phyloP scores from a whole-genome alignment of 2,113 vertebrate genomes.

The Alethe castanea region DNA sequence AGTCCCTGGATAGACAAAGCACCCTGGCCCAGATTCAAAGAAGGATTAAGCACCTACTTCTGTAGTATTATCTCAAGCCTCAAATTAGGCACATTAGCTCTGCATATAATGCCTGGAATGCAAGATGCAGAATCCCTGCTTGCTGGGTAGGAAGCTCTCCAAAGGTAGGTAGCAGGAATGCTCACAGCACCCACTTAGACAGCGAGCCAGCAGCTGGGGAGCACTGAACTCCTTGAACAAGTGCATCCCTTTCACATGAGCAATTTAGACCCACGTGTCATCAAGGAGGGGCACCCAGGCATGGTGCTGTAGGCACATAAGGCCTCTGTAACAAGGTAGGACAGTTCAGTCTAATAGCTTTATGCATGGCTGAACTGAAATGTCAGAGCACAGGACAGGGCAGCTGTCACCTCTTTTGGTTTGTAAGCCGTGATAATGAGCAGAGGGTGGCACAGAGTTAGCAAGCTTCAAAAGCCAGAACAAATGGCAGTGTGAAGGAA shows the following conservation, averaged over 20 bases:
- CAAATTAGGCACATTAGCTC: constrained; percentile 51
- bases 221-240: neutral
- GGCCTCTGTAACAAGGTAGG: neutral
- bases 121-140: neutral
- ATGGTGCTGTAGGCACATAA: neutral
- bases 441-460: neutral
- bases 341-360: neutral
- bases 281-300: neutral
- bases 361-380: neutral
- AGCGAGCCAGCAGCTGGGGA: neutral
- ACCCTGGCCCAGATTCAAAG: constrained; percentile 49
- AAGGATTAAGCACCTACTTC: constrained; percentile 62
- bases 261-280: neutral
- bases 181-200: fast-evolving
- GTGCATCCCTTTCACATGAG: neutral
- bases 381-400: neutral
- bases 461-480: neutral
- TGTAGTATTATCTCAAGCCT: constrained; percentile 53
- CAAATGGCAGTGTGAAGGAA: neutral
- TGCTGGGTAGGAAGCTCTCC: neutral
- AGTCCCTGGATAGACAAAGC: constrained; percentile 12
- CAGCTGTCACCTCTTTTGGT: neutral
- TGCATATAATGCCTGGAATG: constrained; percentile 10
- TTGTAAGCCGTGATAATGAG: neutral
- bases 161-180: neutral